Evolutionary conservation across 2,113 vertebrate genomes (phyloP), one percentile per base, ranked within the genome.

Genomic region (Leuciscus idus): DNA sequence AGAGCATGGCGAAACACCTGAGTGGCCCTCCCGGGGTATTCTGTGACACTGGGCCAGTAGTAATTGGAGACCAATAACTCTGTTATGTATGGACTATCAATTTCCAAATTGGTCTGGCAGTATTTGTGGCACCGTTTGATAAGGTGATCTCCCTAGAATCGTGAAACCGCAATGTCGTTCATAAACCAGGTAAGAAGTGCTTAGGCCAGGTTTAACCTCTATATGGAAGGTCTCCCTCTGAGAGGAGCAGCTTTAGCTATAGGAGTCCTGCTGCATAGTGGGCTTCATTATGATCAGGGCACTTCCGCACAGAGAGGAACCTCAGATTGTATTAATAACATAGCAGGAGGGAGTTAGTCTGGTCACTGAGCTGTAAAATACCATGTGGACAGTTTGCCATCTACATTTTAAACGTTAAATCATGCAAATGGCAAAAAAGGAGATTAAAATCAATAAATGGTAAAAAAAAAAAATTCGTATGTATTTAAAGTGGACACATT

Each of bases 1-100:
- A 93, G 92, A 90, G 93, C 92, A 92, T 93, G 94, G 92, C 92
- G 90, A 91, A 92, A 92, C 94, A 94, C 91, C 94, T 93, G 93
- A 94, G 94, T 93, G 93, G 93, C 89, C 92, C 89, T 84, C 87
- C 84, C 73, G 70, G 86, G 78, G 88, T 87, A 59, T 64, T 76
- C 81, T 33, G 84, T 85, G 87, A 73, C 88, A 64, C 62, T 84
- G 84, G 90, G 89, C 92, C 91, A 90, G 92, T 93, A 92, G 62
- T 89, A 93, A 91, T 91, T 91, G 91, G 91, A 89, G 91, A 91
- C 91, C 92, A 81, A 91, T 93, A 94, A 94, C 92, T 93, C 92
- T 89, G 89, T 90, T 91, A 91, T 92, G 91, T 89, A 91, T 92
- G 68, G 87, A 90, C 90, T 92, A 90, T 82, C 46, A 48, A 33